Base-by-base conservation (phyloP, 2,797 vertebrate species). In the Ptychobarbus kaznakovi region DNA sequence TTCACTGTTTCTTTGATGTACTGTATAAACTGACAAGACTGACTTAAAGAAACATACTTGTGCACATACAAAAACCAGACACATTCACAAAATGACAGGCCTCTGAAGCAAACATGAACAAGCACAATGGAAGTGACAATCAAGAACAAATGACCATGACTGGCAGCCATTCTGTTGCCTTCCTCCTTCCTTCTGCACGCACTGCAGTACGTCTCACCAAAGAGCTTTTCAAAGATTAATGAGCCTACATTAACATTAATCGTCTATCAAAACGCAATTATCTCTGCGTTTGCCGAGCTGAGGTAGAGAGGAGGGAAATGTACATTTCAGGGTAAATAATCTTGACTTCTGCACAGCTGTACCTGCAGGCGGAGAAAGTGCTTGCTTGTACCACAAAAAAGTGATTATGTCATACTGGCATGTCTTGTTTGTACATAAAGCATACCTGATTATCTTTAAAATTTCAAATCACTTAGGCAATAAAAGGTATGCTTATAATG, bases 381-480 rank as follows among this genome's bases (percentile, higher is more conserved):
- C 16, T 83, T 42, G 38, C 13, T 40, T 76, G 10, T 25, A 44
- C 5, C 44, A 6, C 7, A 53, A 56, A n/a, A 65, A 53, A 42
- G 32, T 7, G 22, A 8, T 84, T 72, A 63, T 56, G 61, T 49
- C 86, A 86, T 74, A 69, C 86, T 88, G 88, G 42, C 89, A 86
- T 79, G 89, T 92, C 89, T 89, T 91, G 91, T 92, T 94, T 91
- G 90, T 90, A 93, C 88, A 92, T 91, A 92, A 92, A 94, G 91
- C 87, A 88, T 40, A 35, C 84, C 58, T 61, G 6, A 91, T 92
- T 92, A 93, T 94, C 91, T 92, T 92, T 87, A 91, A 92, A 94
- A 94, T 95, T 95, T 93, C 89, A 28, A 93, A 92, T 93, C 93
- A 94, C 93, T 95, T 93, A 94, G 89, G 90, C 92, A 93, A 90